These are phyloP conservation scores for Erannis defoliaria DNA, from an alignment of 2,888 invertebrate genomes.

Conservation along the genomic window DNA sequence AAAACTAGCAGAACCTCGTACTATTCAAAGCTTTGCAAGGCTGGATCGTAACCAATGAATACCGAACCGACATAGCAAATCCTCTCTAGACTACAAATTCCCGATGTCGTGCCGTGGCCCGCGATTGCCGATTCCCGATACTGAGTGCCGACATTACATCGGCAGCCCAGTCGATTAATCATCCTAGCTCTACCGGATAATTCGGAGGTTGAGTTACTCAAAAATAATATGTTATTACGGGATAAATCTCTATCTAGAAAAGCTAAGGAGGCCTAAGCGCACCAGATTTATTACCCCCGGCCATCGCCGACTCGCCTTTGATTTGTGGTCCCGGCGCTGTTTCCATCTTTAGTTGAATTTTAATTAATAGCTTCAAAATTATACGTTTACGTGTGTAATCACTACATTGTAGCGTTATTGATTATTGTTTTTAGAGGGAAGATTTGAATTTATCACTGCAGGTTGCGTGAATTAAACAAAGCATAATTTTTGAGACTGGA, in stretches of 20 bases:
- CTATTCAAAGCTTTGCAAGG: not conserved
- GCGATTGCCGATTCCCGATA: slow-evolving; percentile 17
- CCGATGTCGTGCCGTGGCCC: slow-evolving; percentile 18
- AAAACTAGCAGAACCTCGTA: not conserved
- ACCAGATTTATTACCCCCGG: slow-evolving; percentile 79
- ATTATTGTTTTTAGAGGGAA: slow-evolving; percentile 78
- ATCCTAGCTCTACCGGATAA: slow-evolving; percentile 85
- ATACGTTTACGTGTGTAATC: slow-evolving; percentile 78
- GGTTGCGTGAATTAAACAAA: slow-evolving; percentile 44
- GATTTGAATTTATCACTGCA: slow-evolving; percentile 64
- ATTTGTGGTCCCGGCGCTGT: slow-evolving; percentile 81
- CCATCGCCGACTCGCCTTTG: slow-evolving; percentile 77
- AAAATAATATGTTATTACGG: slow-evolving; percentile 86
- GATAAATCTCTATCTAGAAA: slow-evolving; percentile 87
- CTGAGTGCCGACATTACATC: slow-evolving; percentile 68
- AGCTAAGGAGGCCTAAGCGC: slow-evolving; percentile 86
- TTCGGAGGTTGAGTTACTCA: slow-evolving; percentile 86
- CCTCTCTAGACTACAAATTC: slow-evolving; percentile 4
- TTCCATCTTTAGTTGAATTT: slow-evolving; percentile 83
- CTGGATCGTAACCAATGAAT: not conserved
- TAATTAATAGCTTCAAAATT: slow-evolving; percentile 83
- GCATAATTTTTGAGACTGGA: slow-evolving; percentile 24
- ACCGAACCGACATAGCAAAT: not conserved
- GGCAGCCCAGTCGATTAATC: slow-evolving; percentile 81
- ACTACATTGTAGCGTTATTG: slow-evolving; percentile 71